These are phyloP conservation scores for Montipora efflorescens DNA, from an alignment of 64 coral and sea anemone genomes.

Conservation along the genomic window DNA sequence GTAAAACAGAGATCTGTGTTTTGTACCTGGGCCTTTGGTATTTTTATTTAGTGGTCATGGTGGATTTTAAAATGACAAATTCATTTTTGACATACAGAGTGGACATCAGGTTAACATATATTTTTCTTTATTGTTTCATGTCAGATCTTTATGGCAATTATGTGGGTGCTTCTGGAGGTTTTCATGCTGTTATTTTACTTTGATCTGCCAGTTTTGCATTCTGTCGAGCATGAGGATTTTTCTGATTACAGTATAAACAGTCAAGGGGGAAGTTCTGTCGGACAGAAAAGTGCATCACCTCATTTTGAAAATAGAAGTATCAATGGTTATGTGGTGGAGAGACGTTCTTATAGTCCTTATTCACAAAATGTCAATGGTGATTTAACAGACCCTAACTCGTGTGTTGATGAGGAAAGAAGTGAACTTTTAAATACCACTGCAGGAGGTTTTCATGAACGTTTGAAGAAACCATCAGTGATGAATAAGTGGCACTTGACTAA, in stretches of 20 bases:
- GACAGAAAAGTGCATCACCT: neutral
- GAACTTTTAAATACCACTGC: neutral
- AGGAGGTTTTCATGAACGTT: neutral
- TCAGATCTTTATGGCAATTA: constrained; percentile 87
- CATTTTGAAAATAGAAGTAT: neutral
- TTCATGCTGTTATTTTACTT: constrained; percentile 77
- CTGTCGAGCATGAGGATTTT: neutral
- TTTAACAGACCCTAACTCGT: neutral
- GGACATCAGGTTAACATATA: neutral
- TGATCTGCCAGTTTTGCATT: constrained; percentile 58
- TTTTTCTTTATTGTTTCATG: constrained; percentile 14
- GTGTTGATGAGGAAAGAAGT: neutral
- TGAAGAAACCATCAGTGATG: neutral
- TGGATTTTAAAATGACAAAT: too few species aligned
- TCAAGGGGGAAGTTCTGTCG: neutral
- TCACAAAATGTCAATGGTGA: neutral
- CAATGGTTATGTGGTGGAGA: neutral
- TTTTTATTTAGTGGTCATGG: too few species aligned
- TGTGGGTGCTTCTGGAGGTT: constrained; percentile 82
- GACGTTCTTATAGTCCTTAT: neutral
- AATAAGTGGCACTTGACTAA: constrained; percentile 27
- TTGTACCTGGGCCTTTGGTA: too few species aligned
- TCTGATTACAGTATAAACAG: neutral
- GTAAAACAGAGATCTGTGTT: too few species aligned
- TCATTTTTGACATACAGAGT: neutral